A percentile compares a stretch with the other conserved stretches of the same genome.
Conservation (phyloP, 2,797 vertebrate species). For the Myotis myotis region DNA sequence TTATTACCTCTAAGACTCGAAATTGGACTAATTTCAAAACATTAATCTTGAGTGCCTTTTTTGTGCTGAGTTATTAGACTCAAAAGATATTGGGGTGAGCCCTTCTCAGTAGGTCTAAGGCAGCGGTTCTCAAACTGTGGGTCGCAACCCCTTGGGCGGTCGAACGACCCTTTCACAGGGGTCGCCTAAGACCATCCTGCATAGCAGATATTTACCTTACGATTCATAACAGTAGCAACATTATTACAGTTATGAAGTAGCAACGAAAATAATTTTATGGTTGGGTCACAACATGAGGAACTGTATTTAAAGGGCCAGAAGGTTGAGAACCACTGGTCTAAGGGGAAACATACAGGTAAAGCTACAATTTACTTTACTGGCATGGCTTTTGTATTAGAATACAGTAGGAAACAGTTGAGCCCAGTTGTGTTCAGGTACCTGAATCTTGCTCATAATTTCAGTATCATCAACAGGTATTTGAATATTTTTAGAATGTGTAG, state of each 20-base stretch:
- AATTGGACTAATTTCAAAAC: background rate
- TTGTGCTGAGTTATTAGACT: background rate
- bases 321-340: background rate
- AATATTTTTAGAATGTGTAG: background rate
- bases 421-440: background rate
- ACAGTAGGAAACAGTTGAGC: background rate
- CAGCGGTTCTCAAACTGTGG: too few species aligned
- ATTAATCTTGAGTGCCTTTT: background rate
- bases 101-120: background rate
- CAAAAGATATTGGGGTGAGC: background rate
- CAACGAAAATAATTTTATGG: too few species aligned
- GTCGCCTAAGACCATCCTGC: too few species aligned
- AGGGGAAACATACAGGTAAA: background rate
- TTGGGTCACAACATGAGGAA: too few species aligned
- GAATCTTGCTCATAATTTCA: constrained; percentile 15
- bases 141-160: too few species aligned
- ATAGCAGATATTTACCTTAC: too few species aligned
- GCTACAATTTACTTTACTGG: background rate
- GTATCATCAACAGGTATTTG: background rate
- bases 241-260: too few species aligned
- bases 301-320: too few species aligned
- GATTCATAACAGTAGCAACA: too few species aligned
- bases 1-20: background rate
- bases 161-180: too few species aligned
- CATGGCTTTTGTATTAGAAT: background rate